phyloP scores from a whole-genome alignment of 2,797 vertebrate species.

The Carcharodon carcharias region DNA sequence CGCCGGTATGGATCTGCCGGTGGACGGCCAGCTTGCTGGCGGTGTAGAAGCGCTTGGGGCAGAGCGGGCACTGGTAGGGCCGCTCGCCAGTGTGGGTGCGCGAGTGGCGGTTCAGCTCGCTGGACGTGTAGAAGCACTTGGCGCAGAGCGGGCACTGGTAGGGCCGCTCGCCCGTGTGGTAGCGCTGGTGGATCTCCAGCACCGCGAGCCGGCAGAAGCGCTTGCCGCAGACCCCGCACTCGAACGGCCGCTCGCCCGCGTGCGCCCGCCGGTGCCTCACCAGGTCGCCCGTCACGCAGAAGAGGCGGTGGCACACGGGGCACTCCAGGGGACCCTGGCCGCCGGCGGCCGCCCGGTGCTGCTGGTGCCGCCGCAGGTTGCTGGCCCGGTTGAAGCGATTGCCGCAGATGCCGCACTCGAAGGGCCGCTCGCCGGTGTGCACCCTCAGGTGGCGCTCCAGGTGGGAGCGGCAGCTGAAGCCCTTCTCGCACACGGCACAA shows the following conservation, averaged over 20 bases:
- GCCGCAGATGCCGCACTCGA: conserved; percentile 52
- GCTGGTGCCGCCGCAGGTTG: conserved; percentile 53
- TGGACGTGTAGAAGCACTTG: neutral
- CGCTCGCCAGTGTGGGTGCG: neutral
- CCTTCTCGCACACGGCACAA: conserved; percentile 55
- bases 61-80: neutral
- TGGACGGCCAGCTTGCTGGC: neutral
- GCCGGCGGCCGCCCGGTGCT: conserved; percentile 53
- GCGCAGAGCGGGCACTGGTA: neutral
- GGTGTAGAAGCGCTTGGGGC: neutral
- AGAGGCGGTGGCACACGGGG: neutral
- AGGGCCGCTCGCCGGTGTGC: conserved; percentile 52
- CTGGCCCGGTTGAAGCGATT: conserved; percentile 56
- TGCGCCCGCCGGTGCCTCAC: neutral
- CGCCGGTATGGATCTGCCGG: neutral
- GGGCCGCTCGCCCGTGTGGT: neutral
- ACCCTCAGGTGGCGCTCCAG: conserved; percentile 54
- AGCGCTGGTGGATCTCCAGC: neutral
- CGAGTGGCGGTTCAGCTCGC: neutral
- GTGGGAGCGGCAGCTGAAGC: conserved; percentile 56
- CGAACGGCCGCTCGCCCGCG: neutral
- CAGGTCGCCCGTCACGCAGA: conserved; percentile 17
- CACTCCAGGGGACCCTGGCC: conserved; percentile 46
- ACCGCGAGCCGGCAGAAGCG: neutral
- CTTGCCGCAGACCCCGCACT: neutral